These are phyloP conservation scores for Podabrus alpinus DNA, from an alignment of 2,888 invertebrate genomes.

Conservation along the genomic window DNA sequence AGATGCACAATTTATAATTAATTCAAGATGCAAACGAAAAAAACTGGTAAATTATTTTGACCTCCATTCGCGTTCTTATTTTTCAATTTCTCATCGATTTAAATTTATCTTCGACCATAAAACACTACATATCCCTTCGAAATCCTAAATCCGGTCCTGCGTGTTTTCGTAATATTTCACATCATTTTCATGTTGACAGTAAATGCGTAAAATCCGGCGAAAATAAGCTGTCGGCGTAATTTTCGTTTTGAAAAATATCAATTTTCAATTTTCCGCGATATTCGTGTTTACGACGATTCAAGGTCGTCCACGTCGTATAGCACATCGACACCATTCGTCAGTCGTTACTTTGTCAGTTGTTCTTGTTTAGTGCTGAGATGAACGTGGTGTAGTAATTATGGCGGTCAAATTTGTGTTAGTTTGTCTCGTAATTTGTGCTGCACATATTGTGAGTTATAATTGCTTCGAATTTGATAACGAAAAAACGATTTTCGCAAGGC, in stretches of 20 bases:
- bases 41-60: background rate
- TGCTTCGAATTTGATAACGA: constrained; percentile 33
- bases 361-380: constrained; percentile 33
- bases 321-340: background rate
- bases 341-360: background rate
- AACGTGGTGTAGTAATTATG: constrained; percentile 29
- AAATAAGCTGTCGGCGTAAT: background rate
- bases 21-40: background rate
- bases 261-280: background rate
- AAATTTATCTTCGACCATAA: background rate
- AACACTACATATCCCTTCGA: too few relatives aligned
- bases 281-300: background rate
- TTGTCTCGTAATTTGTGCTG: constrained; percentile 33
- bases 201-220: background rate
- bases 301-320: background rate
- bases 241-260: background rate
- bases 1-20: background rate
- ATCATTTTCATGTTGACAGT: background rate
- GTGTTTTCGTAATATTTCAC: background rate
- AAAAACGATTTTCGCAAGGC: constrained; percentile 37
- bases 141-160: background rate
- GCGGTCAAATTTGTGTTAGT: constrained; percentile 24
- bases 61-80: background rate
- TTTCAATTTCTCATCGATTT: background rate
- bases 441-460: constrained; percentile 34